A percentile compares a stretch with the other conserved stretches of the same genome.
These are phyloP conservation scores for Glossophaga mutica DNA, from an alignment of 2,797 vertebrate genomes.

Conservation along the genomic window DNA sequence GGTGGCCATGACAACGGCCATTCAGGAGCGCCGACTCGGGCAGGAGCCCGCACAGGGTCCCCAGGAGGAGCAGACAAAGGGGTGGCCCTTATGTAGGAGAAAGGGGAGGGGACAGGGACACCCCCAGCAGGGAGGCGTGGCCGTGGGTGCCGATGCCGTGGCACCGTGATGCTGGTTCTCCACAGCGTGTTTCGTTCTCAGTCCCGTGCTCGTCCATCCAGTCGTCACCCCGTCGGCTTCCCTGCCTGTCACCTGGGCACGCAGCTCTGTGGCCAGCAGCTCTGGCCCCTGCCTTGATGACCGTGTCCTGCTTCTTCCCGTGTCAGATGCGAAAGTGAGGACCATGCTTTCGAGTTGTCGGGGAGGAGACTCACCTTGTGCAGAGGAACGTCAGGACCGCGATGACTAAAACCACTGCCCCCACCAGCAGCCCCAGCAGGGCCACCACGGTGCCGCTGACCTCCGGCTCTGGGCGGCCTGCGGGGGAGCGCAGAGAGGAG, in stretches of 20 bases:
- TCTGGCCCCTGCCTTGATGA: too few species aligned
- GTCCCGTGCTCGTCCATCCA: neutral
- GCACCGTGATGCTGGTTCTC: neutral
- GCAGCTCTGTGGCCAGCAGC: neutral
- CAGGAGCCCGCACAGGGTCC: neutral
- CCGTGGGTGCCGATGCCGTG: neutral
- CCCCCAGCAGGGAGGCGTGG: neutral
- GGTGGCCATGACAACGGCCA: rapidly evolving
- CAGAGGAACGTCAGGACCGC: neutral
- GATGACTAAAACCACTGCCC: rapidly evolving
- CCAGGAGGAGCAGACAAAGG: too few species aligned
- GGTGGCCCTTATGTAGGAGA: too few species aligned
- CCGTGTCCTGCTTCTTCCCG: too few species aligned
- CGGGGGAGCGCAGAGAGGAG: too few species aligned
- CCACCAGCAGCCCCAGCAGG: neutral
- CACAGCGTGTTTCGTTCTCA: neutral
- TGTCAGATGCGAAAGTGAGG: too few species aligned
- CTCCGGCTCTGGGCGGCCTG: neutral
- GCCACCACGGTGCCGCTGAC: rapidly evolving
- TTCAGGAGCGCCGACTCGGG: rapidly evolving
- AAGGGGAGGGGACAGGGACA: neutral
- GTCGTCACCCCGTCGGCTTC: too few species aligned
- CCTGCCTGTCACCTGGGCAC: too few species aligned
- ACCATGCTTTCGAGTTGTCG: neutral
- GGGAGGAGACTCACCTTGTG: neutral